A percentile compares a stretch with the other conserved stretches of the same genome.
These are phyloP conservation scores for Homarus gammarus DNA, from an alignment of 2,888 invertebrate genomes.

Conservation along the genomic window DNA sequence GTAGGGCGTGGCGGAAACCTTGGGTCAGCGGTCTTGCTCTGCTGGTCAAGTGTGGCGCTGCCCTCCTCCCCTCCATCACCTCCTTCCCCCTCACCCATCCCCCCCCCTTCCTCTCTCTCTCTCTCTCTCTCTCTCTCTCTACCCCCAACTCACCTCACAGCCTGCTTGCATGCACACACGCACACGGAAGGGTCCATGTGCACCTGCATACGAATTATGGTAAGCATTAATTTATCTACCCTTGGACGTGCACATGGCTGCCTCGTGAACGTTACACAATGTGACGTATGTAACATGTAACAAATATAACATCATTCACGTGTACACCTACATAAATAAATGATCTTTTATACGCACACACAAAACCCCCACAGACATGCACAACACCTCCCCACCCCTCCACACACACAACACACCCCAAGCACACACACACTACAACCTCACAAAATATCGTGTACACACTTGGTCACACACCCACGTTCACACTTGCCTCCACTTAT, in stretches of 20 bases:
- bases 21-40: slow-evolving; percentile 69
- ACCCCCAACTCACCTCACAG: not conserved
- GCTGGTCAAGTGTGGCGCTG: slow-evolving; percentile 68
- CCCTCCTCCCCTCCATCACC: slow-evolving; percentile 7
- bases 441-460: no score
- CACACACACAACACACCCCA: no score
- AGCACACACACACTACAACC: not conserved
- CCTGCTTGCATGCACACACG: slow-evolving; percentile 28
- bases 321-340: no score
- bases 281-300: no score
- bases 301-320: no score
- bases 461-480: not conserved
- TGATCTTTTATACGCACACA: no score
- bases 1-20: slow-evolving; percentile 58
- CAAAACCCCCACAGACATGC: no score
- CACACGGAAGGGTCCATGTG: not conserved
- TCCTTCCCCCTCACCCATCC: not conserved
- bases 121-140: not conserved
- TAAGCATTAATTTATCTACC: not conserved
- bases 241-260: not conserved
- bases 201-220: slow-evolving; percentile 2
- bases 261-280: not conserved
- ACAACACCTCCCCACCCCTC: no score
- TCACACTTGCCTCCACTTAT: no score
- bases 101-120: not conserved